Evolutionary conservation across 2,888 invertebrate species (phyloP).

Genomic region (Xestobium rufovillosum): DNA sequence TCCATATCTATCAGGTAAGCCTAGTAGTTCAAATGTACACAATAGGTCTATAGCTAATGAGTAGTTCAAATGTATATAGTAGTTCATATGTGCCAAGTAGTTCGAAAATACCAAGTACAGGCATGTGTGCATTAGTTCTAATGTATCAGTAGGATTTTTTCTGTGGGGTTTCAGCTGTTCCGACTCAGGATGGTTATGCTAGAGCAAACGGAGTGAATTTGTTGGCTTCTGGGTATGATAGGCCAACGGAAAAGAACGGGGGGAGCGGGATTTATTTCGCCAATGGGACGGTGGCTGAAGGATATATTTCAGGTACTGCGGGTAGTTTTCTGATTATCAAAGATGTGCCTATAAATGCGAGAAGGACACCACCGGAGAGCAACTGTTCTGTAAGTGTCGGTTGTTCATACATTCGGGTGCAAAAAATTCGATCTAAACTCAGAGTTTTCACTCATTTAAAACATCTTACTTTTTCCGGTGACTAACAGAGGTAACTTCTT

Average conservation of each 20-base stretch:
- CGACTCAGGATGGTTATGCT: constrained; percentile 27
- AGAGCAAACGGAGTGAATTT: constrained; percentile 28
- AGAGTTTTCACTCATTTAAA: too few species aligned
- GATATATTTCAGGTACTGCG: not conserved
- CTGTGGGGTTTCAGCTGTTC: constrained; percentile 29
- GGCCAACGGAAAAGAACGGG: constrained; percentile 22
- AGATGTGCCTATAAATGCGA: not conserved
- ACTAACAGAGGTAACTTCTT: too few species aligned
- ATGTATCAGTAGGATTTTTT: too few species aligned
- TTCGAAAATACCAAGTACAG: too few species aligned
- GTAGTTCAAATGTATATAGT: too few species aligned
- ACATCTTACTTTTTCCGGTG: too few species aligned
- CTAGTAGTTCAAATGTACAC: too few species aligned
- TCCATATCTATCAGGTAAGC: constrained; percentile 21
- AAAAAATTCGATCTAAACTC: too few species aligned
- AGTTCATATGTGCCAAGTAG: too few species aligned
- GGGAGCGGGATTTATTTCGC: constrained; percentile 28
- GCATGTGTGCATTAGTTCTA: too few species aligned
- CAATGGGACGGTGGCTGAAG: not conserved
- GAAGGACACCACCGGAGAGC: not conserved
- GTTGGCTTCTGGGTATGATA: constrained; percentile 26
- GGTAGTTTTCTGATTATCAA: not conserved
- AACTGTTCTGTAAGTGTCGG: not conserved
- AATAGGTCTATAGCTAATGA: too few species aligned
- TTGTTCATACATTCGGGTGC: too few species aligned